These are phyloP conservation scores for Eupelmus urozonus DNA, from an alignment of 2,888 invertebrate species.

Conservation along the genomic window DNA sequence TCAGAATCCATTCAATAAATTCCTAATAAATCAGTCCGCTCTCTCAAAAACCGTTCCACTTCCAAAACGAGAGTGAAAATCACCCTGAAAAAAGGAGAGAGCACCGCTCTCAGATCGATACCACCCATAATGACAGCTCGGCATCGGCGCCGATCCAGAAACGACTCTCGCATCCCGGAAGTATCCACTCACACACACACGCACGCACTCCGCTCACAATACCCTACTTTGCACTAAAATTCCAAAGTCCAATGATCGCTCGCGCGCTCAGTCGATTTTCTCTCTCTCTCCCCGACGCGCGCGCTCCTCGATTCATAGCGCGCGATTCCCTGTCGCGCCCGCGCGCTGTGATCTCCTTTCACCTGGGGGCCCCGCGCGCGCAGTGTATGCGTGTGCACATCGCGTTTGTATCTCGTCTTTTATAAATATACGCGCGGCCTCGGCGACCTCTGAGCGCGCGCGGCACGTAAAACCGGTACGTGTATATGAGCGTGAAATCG, in stretches of 20 bases:
- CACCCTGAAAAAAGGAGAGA: background rate
- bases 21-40: no score
- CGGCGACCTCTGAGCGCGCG: background rate
- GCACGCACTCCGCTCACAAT: constrained; percentile 21
- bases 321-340: constrained; percentile 18
- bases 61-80: constrained; percentile 31
- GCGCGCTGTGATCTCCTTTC: constrained; percentile 61
- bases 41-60: background rate
- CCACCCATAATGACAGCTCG: no score
- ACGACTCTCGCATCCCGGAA: constrained; percentile 5
- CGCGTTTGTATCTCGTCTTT: background rate
- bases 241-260: constrained; percentile 19
- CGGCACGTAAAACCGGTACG: no score
- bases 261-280: background rate
- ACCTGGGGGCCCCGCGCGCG: constrained; percentile 37
- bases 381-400: background rate
- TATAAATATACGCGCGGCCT: background rate
- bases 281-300: background rate
- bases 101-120: no score
- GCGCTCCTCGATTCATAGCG: background rate
- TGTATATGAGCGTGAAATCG: no score
- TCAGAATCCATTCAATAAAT: no score
- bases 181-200: background rate
- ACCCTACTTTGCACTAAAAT: constrained; percentile 36
- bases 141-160: constrained; percentile 4